Percentiles rank a stretch among this genome's conserved stretches.
phyloP scores from a whole-genome alignment of 2,888 invertebrate species.

The Diarsia brunnea region DNA sequence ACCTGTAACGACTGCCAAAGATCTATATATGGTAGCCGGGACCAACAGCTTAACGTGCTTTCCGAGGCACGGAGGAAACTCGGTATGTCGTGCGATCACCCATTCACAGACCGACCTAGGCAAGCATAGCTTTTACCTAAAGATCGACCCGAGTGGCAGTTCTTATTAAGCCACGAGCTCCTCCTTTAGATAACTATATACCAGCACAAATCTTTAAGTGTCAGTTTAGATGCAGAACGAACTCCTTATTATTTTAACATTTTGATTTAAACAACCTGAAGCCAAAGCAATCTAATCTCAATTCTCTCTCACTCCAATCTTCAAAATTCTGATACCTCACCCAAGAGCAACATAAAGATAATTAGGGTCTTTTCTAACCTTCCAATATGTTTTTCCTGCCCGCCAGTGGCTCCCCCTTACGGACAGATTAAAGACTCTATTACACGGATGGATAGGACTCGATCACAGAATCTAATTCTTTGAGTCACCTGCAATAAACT shows the following conservation, averaged over 20 bases:
- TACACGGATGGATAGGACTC: constrained; percentile 64
- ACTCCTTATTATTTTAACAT: background rate
- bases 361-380: constrained; percentile 54
- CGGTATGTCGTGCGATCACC: too few species aligned
- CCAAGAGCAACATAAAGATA: constrained; percentile 62
- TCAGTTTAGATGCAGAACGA: too few species aligned
- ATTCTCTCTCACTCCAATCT: constrained; percentile 8
- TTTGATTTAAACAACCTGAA: background rate
- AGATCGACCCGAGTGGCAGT: too few species aligned
- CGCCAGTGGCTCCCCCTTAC: constrained; percentile 43
- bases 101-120: too few species aligned
- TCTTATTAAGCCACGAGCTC: too few species aligned
- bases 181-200: too few species aligned
- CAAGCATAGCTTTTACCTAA: too few species aligned
- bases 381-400: constrained; percentile 53
- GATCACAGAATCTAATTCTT: constrained; percentile 65
- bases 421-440: constrained; percentile 68
- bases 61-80: too few species aligned
- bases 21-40: too few species aligned
- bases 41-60: too few species aligned
- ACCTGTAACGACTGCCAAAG: too few species aligned
- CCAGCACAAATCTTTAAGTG: too few species aligned
- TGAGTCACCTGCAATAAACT: constrained; percentile 56
- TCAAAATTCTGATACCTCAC: constrained; percentile 42
- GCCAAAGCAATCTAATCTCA: background rate